Evolutionary conservation across 2,797 vertebrate species (phyloP).

Genomic region (Cynopterus sphinx): DNA sequence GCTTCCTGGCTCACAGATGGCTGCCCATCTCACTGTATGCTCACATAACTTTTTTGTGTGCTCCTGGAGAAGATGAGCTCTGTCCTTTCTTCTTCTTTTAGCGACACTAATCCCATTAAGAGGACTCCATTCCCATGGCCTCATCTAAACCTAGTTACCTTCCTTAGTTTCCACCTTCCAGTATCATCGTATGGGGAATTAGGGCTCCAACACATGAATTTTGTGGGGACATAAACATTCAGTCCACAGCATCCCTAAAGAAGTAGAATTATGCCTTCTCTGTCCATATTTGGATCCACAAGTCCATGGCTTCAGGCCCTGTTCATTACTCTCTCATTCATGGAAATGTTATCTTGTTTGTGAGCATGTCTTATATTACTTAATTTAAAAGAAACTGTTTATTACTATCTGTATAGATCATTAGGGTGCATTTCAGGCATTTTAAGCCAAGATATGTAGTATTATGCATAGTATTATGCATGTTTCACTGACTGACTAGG

Average conservation of each 20-base stretch:
- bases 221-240: not conserved
- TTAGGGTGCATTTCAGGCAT: not conserved
- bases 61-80: not conserved
- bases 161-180: not conserved
- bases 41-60: not conserved
- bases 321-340: not conserved
- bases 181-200: not conserved
- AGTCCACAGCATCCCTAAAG: not conserved
- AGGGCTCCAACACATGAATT: not conserved
- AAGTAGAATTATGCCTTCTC: not conserved
- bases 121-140: not conserved
- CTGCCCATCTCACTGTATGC: no score
- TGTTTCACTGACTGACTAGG: not conserved
- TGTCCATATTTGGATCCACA: not conserved
- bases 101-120: not conserved
- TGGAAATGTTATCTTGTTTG: not conserved
- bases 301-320: not conserved
- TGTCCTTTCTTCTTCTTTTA: not conserved
- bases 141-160: not conserved
- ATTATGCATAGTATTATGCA: not conserved
- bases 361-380: not conserved
- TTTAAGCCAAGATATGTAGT: not conserved
- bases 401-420: not conserved
- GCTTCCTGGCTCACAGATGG: not conserved
- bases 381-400: not conserved